phyloP scores from a whole-genome alignment of 2,888 invertebrate genomes.

The Drosophila mercatorum region DNA sequence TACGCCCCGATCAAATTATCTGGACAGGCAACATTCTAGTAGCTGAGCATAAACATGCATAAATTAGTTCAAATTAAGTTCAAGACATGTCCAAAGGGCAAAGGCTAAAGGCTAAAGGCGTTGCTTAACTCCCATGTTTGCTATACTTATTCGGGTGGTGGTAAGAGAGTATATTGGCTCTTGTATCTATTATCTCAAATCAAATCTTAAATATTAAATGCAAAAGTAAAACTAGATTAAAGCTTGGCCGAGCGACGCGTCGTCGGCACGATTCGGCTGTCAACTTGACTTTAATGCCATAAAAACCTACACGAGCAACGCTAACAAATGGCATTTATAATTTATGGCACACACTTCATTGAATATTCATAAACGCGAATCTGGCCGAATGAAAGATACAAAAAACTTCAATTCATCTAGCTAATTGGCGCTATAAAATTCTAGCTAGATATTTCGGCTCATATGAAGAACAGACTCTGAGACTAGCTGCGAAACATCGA shows the following conservation, averaged over 20 bases:
- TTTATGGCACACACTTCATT: constrained; percentile 76
- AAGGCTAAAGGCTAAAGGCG: constrained; percentile 8
- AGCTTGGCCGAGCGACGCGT: background rate
- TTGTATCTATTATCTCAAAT: background rate
- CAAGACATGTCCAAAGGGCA: constrained; percentile 18
- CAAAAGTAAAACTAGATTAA: background rate
- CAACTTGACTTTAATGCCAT: constrained; percentile 40
- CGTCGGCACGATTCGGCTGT: background rate
- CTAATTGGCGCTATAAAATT: constrained; percentile 74
- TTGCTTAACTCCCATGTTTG: background rate
- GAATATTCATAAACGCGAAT: constrained; percentile 78
- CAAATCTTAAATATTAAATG: background rate
- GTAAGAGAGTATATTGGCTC: background rate
- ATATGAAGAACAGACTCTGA: constrained; percentile 11
- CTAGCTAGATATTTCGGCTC: constrained; percentile 42
- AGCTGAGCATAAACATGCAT: constrained; percentile 33
- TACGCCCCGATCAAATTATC: constrained; percentile 55
- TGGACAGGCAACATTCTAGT: constrained; percentile 37
- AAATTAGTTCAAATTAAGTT: constrained; percentile 35
- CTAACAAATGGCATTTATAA: constrained; percentile 76
- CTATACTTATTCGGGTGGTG: too few relatives aligned
- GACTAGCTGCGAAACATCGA: constrained; percentile 8
- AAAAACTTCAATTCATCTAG: constrained; percentile 72
- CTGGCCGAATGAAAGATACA: constrained; percentile 33
- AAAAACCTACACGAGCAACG: constrained; percentile 57